These are phyloP conservation scores for Gnathonemus echidnorhynchus DNA, from an alignment of 2,113 vertebrate genomes.

Conservation along the genomic window DNA sequence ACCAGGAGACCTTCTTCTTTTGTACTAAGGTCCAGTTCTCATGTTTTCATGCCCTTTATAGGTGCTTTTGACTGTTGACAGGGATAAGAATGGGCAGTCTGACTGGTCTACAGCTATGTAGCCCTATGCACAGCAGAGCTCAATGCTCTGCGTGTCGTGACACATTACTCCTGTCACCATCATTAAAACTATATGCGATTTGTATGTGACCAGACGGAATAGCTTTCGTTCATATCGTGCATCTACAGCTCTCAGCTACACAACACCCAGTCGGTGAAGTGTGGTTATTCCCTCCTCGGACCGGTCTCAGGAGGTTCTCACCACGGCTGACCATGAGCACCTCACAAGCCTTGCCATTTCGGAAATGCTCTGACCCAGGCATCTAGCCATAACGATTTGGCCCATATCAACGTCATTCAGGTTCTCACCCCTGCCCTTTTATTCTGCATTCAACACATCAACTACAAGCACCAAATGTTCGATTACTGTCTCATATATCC, in stretches of 20 bases:
- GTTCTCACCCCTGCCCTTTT: background rate
- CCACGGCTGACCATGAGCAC: background rate
- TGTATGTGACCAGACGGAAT: too few relatives aligned
- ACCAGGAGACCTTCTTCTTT: too few relatives aligned
- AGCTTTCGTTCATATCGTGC: too few relatives aligned
- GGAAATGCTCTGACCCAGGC: too few relatives aligned
- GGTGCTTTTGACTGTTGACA: background rate
- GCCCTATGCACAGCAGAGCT: background rate
- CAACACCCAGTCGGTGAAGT: too few relatives aligned
- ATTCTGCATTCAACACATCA: background rate
- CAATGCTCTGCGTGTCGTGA: background rate
- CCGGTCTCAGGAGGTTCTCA: background rate
- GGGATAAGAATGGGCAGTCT: background rate
- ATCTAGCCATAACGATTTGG: background rate
- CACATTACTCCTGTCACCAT: background rate
- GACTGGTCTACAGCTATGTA: background rate
- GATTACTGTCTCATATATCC: background rate
- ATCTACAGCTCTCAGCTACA: too few relatives aligned
- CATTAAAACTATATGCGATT: background rate
- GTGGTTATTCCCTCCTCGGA: too few relatives aligned
- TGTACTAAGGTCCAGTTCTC: background rate
- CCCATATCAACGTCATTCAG: background rate
- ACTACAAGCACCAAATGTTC: background rate
- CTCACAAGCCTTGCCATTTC: too few relatives aligned
- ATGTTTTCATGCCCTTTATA: background rate